Conservation (phyloP, 53 echinoderm and acorn worm species). For the Echinometra lucunter region DNA sequence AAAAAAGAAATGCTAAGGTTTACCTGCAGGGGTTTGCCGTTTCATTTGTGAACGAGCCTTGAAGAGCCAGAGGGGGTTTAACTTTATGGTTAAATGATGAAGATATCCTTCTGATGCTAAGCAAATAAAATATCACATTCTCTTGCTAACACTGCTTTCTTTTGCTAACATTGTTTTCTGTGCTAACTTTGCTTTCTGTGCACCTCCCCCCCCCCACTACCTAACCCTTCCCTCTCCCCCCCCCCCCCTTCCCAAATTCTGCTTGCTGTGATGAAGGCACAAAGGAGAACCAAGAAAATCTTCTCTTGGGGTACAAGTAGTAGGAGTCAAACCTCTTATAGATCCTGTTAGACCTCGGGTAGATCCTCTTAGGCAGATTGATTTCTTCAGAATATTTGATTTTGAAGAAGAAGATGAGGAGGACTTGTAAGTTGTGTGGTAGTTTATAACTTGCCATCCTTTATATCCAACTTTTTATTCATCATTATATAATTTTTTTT, state of each 20-base stretch:
- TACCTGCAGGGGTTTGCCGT: too few species aligned
- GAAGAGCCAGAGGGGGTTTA: not conserved
- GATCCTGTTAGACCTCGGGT: slow-evolving; percentile 10
- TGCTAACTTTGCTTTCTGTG: slow-evolving; percentile 35
- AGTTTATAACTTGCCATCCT: not conserved
- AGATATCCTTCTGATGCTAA: not conserved
- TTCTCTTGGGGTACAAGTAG: not conserved
- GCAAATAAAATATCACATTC: not conserved
- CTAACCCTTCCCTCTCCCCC: not conserved
- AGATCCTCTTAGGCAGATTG: slow-evolving; percentile 61
- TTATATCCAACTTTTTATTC: too few species aligned
- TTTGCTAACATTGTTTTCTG: not conserved
- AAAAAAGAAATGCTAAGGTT: too few species aligned
- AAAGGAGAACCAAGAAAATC: not conserved
- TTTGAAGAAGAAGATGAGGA: slow-evolving; percentile 55
- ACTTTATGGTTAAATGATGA: not conserved
- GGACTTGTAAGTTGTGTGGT: slow-evolving; percentile 42
- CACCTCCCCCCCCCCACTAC: not conserved
- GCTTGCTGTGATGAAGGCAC: not conserved
- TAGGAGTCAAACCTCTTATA: not conserved
- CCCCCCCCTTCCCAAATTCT: slow-evolving; percentile 13
- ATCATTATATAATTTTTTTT: too few species aligned
- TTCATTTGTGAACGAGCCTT: too few species aligned
- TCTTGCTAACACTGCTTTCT: not conserved
- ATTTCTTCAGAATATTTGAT: slow-evolving; percentile 55